These are phyloP conservation scores for Harpegnathos saltator DNA, from an alignment of 1,140 invertebrate genomes.

Conservation along the genomic window DNA sequence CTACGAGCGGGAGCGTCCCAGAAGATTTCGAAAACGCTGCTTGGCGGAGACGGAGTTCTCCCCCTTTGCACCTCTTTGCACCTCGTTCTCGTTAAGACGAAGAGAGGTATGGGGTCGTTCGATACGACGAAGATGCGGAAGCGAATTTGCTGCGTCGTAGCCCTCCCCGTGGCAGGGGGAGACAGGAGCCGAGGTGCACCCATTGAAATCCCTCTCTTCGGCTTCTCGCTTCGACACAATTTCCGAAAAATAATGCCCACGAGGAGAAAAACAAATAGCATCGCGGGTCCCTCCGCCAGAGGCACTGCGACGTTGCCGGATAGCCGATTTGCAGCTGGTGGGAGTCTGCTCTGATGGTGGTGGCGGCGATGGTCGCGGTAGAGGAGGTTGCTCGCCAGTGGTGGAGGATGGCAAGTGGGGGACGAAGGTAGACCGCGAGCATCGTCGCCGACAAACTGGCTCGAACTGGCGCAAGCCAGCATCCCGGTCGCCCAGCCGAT, in stretches of 20 bases:
- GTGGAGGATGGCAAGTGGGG: constrained; percentile 45
- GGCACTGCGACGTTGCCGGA: constrained; percentile 38
- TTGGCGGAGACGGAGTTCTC: neutral
- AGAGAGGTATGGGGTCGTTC: neutral
- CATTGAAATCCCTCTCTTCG: neutral
- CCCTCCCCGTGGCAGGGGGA: neutral
- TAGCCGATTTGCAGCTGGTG: constrained; percentile 5
- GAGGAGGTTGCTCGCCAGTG: constrained; percentile 2
- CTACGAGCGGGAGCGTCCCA: neutral
- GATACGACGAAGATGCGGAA: neutral
- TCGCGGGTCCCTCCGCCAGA: neutral
- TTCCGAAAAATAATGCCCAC: neutral
- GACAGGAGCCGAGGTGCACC: neutral
- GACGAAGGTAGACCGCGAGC: constrained; percentile 45
- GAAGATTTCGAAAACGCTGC: neutral
- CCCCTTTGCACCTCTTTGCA: neutral
- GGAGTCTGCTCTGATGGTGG: constrained; percentile 22
- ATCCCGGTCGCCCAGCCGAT: constrained; percentile 60
- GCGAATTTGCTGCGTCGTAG: neutral
- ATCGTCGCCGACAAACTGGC: constrained; percentile 76
- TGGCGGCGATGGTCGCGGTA: constrained; percentile 57
- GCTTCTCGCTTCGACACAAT: neutral
- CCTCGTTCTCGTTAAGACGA: neutral
- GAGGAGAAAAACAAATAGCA: neutral
- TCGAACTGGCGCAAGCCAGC: constrained; percentile 80